Percentiles rank a stretch among this genome's conserved stretches.
These are phyloP conservation scores for Mesembrinibis cayennensis DNA, from an alignment of 2,113 vertebrate species.

Conservation along the genomic window DNA sequence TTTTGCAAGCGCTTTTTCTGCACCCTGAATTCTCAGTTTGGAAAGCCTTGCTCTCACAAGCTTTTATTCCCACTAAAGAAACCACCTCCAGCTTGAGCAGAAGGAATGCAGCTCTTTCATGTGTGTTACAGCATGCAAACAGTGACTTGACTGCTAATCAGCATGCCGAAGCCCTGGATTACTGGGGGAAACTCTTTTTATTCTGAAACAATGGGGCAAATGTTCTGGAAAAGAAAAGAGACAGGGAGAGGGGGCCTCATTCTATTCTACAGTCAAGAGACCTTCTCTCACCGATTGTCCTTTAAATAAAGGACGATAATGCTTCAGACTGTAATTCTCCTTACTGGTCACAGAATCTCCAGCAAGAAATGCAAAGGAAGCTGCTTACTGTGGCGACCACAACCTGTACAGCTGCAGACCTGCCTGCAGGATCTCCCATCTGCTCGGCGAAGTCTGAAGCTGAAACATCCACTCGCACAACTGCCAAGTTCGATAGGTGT, in stretches of 20 bases:
- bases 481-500: background rate
- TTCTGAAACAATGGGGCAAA: slow-evolving; percentile 49
- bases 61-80: slow-evolving; percentile 24
- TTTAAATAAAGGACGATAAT: background rate
- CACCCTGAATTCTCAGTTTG: background rate
- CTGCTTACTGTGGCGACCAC: background rate
- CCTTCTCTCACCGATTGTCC: background rate
- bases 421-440: background rate
- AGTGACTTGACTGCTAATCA: slow-evolving; percentile 34
- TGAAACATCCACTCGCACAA: background rate
- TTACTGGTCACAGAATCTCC: background rate
- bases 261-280: slow-evolving; percentile 1
- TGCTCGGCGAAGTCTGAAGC: background rate
- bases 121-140: background rate
- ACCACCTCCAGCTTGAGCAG: background rate
- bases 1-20: background rate
- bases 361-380: background rate
- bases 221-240: slow-evolving; percentile 23
- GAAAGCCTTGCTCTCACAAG: background rate
- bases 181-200: background rate
- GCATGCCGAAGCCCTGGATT: background rate
- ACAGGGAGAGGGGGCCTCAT: background rate
- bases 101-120: slow-evolving; percentile 12
- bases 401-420: background rate
- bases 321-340: background rate